Evolutionary conservation across 1,140 invertebrate genomes (phyloP).

Genomic region (Pararge aegeria): DNA sequence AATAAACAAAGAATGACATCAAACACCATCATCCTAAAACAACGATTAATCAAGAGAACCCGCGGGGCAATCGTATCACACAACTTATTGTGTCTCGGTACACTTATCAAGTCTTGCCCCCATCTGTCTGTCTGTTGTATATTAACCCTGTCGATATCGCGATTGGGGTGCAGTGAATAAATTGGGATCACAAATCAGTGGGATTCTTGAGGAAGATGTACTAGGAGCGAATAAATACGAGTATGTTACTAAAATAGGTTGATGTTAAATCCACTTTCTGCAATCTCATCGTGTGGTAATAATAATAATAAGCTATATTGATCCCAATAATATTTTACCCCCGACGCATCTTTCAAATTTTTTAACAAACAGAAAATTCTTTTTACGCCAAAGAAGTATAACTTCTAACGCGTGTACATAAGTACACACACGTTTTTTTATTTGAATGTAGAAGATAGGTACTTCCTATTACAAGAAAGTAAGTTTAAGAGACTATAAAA

Average conservation of each 20-base stretch:
- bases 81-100: conserved; percentile 21
- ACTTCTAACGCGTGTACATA: no score
- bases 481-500: conserved; percentile 21
- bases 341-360: no score
- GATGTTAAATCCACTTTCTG: no score
- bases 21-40: background rate
- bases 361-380: no score
- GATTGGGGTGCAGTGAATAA: conserved; percentile 27
- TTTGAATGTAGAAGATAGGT: no score
- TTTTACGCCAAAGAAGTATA: no score
- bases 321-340: no score
- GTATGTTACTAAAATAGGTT: no score
- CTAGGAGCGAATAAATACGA: conserved; percentile 20
- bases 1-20: no score
- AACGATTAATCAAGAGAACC: conserved; percentile 8
- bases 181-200: conserved; percentile 37
- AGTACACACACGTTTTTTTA: no score
- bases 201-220: conserved; percentile 6
- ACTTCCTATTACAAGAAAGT: background rate
- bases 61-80: background rate
- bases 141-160: conserved; percentile 45
- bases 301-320: no score
- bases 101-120: conserved; percentile 26
- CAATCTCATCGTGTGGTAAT: no score
- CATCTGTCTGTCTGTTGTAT: conserved; percentile 12